A percentile compares a stretch with the other conserved stretches of the same genome.
Evolutionary conservation across 2,888 invertebrate species (phyloP).

Genomic region (Agrochola lota): DNA sequence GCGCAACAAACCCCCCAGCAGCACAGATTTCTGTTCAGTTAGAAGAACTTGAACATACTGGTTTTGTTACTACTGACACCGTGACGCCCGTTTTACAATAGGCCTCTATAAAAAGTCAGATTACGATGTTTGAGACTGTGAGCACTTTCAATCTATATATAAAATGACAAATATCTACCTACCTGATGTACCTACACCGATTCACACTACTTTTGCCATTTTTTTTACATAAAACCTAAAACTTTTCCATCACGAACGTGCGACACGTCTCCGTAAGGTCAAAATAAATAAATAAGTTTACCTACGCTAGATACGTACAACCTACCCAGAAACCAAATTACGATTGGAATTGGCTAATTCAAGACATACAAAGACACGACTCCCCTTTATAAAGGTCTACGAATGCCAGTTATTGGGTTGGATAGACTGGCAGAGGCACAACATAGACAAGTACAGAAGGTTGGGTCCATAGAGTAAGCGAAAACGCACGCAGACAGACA

Average conservation of each 20-base stretch:
- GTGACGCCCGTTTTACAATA: neutral
- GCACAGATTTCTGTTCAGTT: neutral
- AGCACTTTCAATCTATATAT: neutral
- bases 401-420: constrained; percentile 19
- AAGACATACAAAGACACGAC: constrained; percentile 31
- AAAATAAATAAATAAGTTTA: constrained; percentile 11
- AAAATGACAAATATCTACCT: neutral
- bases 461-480: neutral
- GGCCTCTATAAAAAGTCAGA: neutral
- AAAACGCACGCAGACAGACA: too few species aligned
- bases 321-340: constrained; percentile 23
- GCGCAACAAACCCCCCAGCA: neutral
- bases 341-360: constrained; percentile 38
- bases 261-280: too few species aligned
- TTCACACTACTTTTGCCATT: neutral
- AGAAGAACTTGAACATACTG: neutral
- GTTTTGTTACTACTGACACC: neutral
- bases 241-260: too few species aligned
- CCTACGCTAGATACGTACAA: neutral
- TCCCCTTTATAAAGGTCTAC: constrained; percentile 19
- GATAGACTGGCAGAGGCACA: neutral
- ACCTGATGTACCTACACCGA: neutral
- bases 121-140: neutral
- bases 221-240: neutral
- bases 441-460: constrained; percentile 17